These are phyloP conservation scores for Brachionus plicatilis DNA, from an alignment of 1,140 invertebrate genomes.

Conservation along the genomic window DNA sequence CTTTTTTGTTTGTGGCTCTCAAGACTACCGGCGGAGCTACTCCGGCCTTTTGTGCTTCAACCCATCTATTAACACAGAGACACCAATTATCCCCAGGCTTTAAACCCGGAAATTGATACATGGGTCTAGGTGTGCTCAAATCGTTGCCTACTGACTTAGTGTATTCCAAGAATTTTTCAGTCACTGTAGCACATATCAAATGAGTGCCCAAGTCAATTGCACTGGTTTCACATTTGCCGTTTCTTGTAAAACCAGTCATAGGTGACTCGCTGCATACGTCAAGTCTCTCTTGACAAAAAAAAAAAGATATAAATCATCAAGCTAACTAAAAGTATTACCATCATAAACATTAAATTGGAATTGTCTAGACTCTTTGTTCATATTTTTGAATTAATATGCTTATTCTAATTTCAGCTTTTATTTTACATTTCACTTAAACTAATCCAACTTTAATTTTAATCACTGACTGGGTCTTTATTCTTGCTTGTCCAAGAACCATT, in stretches of 20 bases:
- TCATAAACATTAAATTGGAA: background rate
- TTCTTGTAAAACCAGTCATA: slow-evolving; percentile 1
- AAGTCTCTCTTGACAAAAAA: background rate
- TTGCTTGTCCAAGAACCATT: too few species aligned
- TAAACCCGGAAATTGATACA: background rate
- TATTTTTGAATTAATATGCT: background rate
- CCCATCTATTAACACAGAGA: slow-evolving; percentile 16
- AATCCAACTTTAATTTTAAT: background rate
- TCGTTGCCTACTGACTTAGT: slow-evolving; percentile 20
- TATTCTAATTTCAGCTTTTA: too few species aligned
- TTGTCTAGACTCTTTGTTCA: background rate
- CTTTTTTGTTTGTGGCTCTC: background rate
- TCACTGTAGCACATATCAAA: slow-evolving; percentile 4
- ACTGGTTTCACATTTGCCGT: background rate
- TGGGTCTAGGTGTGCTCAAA: background rate
- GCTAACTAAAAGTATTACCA: background rate
- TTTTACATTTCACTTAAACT: background rate
- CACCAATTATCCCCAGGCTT: slow-evolving; percentile 10
- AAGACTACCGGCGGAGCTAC: slow-evolving; percentile 18
- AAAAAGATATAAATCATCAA: background rate
- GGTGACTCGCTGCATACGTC: background rate
- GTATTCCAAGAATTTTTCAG: slow-evolving; percentile 4
- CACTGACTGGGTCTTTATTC: too few species aligned
- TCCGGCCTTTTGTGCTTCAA: background rate
- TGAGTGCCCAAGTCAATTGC: background rate